Evolutionary conservation across 2,888 invertebrate genomes (phyloP).

Genomic region (Heliconius cydno): DNA sequence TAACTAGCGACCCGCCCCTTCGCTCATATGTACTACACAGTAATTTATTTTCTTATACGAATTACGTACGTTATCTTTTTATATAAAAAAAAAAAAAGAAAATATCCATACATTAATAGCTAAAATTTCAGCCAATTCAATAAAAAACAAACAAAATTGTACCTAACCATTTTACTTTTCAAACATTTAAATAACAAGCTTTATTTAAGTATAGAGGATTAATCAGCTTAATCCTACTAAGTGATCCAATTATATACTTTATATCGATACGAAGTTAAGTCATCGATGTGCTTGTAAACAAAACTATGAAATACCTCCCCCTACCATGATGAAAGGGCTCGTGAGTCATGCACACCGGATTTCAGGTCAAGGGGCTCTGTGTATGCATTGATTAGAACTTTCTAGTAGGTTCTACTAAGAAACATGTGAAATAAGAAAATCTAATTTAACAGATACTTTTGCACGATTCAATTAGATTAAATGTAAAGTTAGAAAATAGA

Average conservation of each 20-base stretch:
- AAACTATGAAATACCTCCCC: not conserved
- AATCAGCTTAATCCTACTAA: conserved; percentile 20
- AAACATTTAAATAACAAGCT: conserved; percentile 9
- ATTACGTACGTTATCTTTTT: too few species aligned
- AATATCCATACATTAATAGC: too few species aligned
- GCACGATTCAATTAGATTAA: not conserved
- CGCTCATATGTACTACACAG: too few species aligned
- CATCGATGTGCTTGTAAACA: not conserved
- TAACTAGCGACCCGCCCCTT: too few species aligned
- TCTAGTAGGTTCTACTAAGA: conserved; percentile 24
- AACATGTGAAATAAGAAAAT: conserved; percentile 32
- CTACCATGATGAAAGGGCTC: conserved; percentile 43
- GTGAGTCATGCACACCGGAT: conserved; percentile 60
- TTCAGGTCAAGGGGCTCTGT: conserved; percentile 69
- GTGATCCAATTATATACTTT: conserved; percentile 18
- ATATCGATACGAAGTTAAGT: conserved; percentile 6
- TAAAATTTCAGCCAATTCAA: too few species aligned
- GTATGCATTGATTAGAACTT: conserved; percentile 37
- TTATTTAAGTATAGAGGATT: conserved; percentile 5
- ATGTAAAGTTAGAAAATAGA: not conserved
- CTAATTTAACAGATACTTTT: not conserved
- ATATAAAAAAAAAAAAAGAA: too few species aligned
- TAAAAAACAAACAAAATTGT: too few species aligned
- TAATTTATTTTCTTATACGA: too few species aligned
- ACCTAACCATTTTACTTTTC: not conserved